A percentile compares a stretch with the other conserved stretches of the same genome.
Conservation (phyloP, 2,888 invertebrate genomes). For the Microplitis deprimator region DNA sequence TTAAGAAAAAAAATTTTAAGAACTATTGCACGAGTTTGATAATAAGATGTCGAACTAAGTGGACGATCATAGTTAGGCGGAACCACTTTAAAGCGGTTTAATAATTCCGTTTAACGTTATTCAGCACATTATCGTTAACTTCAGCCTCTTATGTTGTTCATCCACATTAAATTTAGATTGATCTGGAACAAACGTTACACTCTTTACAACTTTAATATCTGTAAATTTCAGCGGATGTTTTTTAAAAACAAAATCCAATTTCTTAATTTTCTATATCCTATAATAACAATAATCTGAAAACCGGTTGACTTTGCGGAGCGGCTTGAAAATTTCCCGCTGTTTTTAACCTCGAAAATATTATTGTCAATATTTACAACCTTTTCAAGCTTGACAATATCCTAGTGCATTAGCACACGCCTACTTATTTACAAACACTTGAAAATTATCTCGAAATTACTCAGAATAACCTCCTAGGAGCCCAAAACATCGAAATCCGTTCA, state of each 20-base stretch:
- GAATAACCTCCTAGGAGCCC: no score
- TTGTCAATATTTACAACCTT: no score
- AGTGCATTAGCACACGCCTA: no score
- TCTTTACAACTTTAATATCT: background rate
- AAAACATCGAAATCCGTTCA: no score
- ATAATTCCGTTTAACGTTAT: conserved; percentile 13
- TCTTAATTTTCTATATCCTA: background rate
- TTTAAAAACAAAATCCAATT: background rate
- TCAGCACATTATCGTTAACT: conserved; percentile 45
- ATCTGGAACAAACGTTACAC: background rate
- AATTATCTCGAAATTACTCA: no score
- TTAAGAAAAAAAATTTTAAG: background rate
- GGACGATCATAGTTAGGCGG: conserved; percentile 48
- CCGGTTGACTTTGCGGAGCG: no score
- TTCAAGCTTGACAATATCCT: no score
- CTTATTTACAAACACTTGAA: no score
- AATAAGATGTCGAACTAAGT: conserved; percentile 40
- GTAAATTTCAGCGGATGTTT: background rate
- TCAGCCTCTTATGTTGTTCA: conserved; percentile 41
- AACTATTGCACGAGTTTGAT: background rate
- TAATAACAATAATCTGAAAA: no score
- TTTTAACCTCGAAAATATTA: no score
- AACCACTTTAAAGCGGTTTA: conserved; percentile 44
- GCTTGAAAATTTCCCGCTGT: no score
- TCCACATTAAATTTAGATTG: background rate